Evolutionary conservation across 2,888 invertebrate genomes (phyloP).

Genomic region (Chydorus sphaericus): DNA sequence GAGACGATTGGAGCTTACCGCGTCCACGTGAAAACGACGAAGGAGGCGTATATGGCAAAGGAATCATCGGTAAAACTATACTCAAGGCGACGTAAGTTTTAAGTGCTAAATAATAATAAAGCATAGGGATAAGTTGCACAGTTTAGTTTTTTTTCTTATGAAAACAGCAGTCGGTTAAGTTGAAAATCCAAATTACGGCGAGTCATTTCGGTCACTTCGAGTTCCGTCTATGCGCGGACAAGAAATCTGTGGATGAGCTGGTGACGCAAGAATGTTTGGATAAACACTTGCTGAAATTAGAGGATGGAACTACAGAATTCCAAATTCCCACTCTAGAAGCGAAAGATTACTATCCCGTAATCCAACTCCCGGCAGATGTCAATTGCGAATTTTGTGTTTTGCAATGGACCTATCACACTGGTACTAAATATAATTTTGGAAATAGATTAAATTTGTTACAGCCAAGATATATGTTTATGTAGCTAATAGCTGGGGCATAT

Average conservation of each 20-base stretch:
- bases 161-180: constrained; percentile 2
- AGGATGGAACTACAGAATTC: not conserved
- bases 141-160: too few species aligned
- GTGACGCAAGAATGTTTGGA: constrained; percentile 40
- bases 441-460: not conserved
- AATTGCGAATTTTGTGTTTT: constrained; percentile 38
- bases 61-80: constrained; percentile 18
- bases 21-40: constrained; percentile 32
- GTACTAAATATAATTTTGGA: too few species aligned
- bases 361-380: constrained; percentile 32
- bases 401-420: constrained; percentile 39
- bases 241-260: constrained; percentile 20
- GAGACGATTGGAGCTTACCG: constrained; percentile 27
- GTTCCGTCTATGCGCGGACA: constrained; percentile 20
- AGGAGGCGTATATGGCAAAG: constrained; percentile 32
- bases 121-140: not conserved
- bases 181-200: constrained; percentile 27
- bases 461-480: not conserved
- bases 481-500: constrained; percentile 18
- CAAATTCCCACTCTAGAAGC: not conserved
- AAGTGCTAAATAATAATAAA: not conserved
- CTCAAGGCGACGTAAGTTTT: too few species aligned
- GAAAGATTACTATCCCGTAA: constrained; percentile 22
- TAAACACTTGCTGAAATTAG: constrained; percentile 21
- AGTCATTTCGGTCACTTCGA: constrained; percentile 27